Conservation (phyloP, 2,888 invertebrate species). For the Xestia ashworthii region DNA sequence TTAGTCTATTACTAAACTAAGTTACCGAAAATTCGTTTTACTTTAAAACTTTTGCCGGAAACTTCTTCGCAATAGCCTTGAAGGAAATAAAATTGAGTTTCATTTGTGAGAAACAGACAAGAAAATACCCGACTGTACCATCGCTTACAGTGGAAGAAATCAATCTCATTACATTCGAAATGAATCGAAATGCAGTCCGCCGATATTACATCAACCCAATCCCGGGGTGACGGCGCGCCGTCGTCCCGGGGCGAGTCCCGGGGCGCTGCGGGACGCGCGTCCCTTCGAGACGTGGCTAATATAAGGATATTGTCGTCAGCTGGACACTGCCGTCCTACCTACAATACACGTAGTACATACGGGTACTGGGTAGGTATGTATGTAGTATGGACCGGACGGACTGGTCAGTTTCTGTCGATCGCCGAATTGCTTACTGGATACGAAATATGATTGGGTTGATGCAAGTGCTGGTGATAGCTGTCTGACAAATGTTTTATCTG, state of each 20-base stretch:
- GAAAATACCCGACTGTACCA: not conserved
- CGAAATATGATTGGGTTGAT: constrained; percentile 24
- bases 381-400: not conserved
- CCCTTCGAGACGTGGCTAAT: constrained; percentile 47
- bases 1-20: not conserved
- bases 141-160: not conserved
- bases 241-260: constrained; percentile 40
- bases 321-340: constrained; percentile 28
- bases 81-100: not conserved
- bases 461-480: not conserved
- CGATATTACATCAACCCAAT: constrained; percentile 46
- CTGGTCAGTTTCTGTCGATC: constrained; percentile 6
- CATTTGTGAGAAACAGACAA: not conserved
- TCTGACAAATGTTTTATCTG: not conserved
- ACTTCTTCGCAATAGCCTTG: not conserved
- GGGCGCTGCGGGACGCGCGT: constrained; percentile 21
- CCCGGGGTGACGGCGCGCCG: constrained; percentile 31
- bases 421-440: constrained; percentile 33
- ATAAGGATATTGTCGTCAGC: constrained; percentile 62
- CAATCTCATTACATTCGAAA: constrained; percentile 34
- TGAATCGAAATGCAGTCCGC: constrained; percentile 24
- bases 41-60: not conserved
- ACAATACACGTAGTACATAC: not conserved
- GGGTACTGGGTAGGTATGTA: not conserved
- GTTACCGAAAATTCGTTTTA: not conserved